Percentiles rank a stretch among this genome's conserved stretches.
These are phyloP conservation scores for Oncopodura yosiiana DNA, from an alignment of 1,140 invertebrate genomes.

Conservation along the genomic window DNA sequence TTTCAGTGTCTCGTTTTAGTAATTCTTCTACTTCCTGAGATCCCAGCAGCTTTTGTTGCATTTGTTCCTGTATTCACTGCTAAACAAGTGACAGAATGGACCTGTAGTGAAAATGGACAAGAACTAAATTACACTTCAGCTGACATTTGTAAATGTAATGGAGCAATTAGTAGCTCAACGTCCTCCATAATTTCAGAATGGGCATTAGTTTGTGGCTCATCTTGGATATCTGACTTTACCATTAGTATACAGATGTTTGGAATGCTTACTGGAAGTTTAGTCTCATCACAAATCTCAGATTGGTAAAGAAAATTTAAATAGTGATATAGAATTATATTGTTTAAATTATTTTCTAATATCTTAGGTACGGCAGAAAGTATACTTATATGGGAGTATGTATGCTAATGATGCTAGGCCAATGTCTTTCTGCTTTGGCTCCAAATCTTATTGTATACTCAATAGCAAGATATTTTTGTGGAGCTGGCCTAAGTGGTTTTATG, in stretches of 20 bases:
- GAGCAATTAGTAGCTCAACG: too few species aligned
- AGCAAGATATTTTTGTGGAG: constrained; percentile 17
- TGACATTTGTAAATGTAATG: too few species aligned
- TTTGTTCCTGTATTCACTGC: constrained; percentile 22
- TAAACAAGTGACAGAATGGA: neutral
- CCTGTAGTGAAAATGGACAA: too few species aligned
- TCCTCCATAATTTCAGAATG: too few species aligned
- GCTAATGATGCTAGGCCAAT: constrained; percentile 15
- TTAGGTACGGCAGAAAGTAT: constrained; percentile 17
- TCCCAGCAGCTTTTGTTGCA: constrained; percentile 25
- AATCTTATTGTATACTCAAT: constrained; percentile 9
- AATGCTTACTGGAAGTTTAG: constrained; percentile 20
- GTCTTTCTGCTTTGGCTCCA: constrained; percentile 1
- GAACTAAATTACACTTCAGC: too few species aligned
- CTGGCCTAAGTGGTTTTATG: constrained; percentile 24
- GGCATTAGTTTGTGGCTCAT: constrained; percentile 18
- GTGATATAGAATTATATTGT: neutral
- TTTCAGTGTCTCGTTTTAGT: constrained; percentile 21
- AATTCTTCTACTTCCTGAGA: constrained; percentile 14
- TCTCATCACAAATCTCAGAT: constrained; percentile 25
- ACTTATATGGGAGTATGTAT: constrained; percentile 12
- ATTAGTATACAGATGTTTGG: constrained; percentile 29
- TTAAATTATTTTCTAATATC: neutral
- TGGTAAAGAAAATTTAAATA: constrained; percentile 10
- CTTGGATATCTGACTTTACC: constrained; percentile 26